phyloP scores from a whole-genome alignment of 2,797 vertebrate genomes.

The Hippoglossus hippoglossus region DNA sequence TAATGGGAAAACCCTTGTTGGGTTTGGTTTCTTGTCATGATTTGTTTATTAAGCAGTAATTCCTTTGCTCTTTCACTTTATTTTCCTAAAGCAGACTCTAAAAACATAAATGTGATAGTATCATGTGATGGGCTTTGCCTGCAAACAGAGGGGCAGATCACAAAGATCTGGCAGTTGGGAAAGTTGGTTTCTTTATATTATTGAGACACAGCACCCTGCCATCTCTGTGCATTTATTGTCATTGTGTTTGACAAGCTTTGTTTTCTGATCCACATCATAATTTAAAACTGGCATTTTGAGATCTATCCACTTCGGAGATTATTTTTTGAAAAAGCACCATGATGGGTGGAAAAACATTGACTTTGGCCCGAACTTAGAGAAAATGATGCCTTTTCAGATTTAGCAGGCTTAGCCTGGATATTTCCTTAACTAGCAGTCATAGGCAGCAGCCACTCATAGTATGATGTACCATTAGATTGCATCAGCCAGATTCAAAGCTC shows the following conservation, averaged over 20 bases:
- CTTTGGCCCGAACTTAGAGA: neutral
- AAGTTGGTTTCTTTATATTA: neutral
- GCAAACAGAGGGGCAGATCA: too few relatives aligned
- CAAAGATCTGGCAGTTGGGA: too few relatives aligned
- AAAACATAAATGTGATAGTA: too few relatives aligned
- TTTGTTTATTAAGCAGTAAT: neutral
- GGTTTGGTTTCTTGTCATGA: neutral
- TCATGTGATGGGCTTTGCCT: too few relatives aligned
- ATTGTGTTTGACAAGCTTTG: conserved; percentile 15
- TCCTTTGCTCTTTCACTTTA: neutral
- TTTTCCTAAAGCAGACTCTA: neutral
- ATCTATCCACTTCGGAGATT: conserved; percentile 2
- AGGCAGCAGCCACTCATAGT: conserved; percentile 52
- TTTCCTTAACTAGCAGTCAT: conserved; percentile 46
- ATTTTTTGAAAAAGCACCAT: conserved; percentile 17
- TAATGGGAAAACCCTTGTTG: neutral
- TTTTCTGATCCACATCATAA: neutral
- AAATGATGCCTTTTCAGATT: conserved; percentile 15
- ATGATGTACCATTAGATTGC: conserved; percentile 74
- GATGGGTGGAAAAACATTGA: conserved; percentile 5
- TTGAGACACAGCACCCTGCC: neutral
- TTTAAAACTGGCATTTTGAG: conserved; percentile 19
- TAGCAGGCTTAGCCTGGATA: neutral
- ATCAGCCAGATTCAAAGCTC: conserved; percentile 68
- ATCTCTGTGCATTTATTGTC: conserved; percentile 2